These are phyloP conservation scores for Syrrhaptes paradoxus DNA, from an alignment of 2,113 vertebrate species.

Conservation along the genomic window DNA sequence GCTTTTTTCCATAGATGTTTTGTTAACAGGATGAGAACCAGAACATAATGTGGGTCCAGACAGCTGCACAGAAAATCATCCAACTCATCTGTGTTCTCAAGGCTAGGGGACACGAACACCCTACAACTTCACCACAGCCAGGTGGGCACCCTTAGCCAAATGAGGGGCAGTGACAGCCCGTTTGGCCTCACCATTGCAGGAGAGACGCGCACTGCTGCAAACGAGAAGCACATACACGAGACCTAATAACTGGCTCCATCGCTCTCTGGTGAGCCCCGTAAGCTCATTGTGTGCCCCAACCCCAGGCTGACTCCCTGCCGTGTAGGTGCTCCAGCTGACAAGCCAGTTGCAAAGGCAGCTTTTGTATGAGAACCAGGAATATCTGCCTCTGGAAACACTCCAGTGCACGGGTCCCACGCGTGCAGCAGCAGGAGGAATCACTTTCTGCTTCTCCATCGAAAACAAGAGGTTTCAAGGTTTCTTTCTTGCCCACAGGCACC, in stretches of 20 bases:
- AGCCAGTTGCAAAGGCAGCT: not conserved
- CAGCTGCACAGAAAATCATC: not conserved
- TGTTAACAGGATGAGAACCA: not conserved
- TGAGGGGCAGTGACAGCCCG: accelerated
- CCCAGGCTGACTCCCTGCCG: accelerated
- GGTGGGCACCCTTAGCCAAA: not conserved
- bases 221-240: accelerated
- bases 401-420: not conserved
- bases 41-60: not conserved
- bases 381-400: not conserved
- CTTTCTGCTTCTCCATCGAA: not conserved
- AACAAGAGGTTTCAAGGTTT: not conserved
- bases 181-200: not conserved
- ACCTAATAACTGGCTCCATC: no score
- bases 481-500: not conserved
- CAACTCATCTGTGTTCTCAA: not conserved
- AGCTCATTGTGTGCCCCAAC: accelerated
- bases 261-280: accelerated
- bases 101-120: not conserved
- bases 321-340: not conserved
- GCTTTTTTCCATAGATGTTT: not conserved
- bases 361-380: not conserved
- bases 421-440: not conserved
- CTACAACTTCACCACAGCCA: no score
- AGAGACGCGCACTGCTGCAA: not conserved